These are phyloP conservation scores for Pangasianodon gigas DNA, from an alignment of 2,113 vertebrate genomes.

Conservation along the genomic window DNA sequence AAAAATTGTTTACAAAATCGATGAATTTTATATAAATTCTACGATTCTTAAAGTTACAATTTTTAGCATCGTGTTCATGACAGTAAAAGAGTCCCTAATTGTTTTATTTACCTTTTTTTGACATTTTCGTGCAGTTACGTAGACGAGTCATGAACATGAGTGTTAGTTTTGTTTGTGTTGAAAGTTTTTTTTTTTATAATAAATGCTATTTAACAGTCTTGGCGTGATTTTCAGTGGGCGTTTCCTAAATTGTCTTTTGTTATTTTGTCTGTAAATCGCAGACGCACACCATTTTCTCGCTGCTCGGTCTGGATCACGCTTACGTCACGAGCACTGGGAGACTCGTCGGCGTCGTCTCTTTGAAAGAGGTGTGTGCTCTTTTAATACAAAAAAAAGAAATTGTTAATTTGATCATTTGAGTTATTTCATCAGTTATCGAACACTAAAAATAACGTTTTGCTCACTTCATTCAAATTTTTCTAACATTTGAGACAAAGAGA, in stretches of 20 bases:
- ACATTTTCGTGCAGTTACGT: not conserved
- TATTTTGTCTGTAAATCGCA: slow-evolving; percentile 60
- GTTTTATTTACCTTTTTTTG: not conserved
- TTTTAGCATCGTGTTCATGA: not conserved
- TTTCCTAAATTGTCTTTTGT: not conserved
- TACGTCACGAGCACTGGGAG: slow-evolving; percentile 97
- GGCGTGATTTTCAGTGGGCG: no score
- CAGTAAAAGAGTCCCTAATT: not conserved
- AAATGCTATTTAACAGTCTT: not conserved
- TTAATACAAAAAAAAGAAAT: not conserved
- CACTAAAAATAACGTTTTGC: not conserved
- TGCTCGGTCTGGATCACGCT: slow-evolving; percentile 93
- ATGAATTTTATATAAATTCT: not conserved
- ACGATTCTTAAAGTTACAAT: not conserved
- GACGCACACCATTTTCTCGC: slow-evolving; percentile 97
- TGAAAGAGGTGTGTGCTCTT: slow-evolving; percentile 85
- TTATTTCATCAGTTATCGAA: not conserved
- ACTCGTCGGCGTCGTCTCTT: slow-evolving; percentile 91
- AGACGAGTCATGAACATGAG: not conserved
- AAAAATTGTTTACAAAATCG: not conserved
- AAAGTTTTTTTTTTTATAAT: not conserved
- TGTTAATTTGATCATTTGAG: not conserved
- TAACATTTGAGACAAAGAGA: not conserved
- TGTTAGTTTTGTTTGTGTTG: not conserved
- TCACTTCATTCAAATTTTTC: not conserved